Evolutionary conservation across 2,113 vertebrate species (phyloP).

Genomic region (Amphiprion percula): DNA sequence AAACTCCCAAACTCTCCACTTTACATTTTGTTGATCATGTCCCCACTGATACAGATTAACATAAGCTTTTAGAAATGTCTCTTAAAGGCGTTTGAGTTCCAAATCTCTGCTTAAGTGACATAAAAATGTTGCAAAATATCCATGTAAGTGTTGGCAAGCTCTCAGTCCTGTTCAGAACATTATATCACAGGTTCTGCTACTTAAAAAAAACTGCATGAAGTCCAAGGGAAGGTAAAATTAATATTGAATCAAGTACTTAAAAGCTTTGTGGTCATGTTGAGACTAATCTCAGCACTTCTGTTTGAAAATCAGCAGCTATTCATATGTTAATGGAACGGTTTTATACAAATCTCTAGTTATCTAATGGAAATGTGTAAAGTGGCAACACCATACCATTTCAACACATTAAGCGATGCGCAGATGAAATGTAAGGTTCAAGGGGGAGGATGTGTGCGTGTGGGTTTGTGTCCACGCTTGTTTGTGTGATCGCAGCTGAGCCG

Average conservation of each 20-base stretch:
- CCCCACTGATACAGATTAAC: no score
- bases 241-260: conserved; percentile 31
- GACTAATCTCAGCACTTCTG: conserved; percentile 32
- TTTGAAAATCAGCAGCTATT: conserved; percentile 46
- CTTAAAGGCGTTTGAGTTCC: no score
- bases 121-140: no score
- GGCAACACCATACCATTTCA: conserved; percentile 34
- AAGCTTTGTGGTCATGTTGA: conserved; percentile 20
- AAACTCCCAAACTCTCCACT: no score
- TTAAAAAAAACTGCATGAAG: conserved; percentile 5
- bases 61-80: no score
- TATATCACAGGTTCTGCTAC: not conserved
- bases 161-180: not conserved
- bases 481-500: conserved; percentile 52
- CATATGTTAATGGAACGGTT: conserved; percentile 51
- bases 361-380: conserved; percentile 56
- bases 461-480: conserved; percentile 45
- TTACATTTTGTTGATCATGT: no score
- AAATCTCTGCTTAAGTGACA: no score
- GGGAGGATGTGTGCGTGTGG: conserved; percentile 16
- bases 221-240: conserved; percentile 31
- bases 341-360: conserved; percentile 19
- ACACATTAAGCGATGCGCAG: conserved; percentile 49
- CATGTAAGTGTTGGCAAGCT: not conserved
- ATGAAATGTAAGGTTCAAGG: conserved; percentile 46